phyloP scores from a whole-genome alignment of 2,113 vertebrate genomes.

The Prionailurus bengalensis region DNA sequence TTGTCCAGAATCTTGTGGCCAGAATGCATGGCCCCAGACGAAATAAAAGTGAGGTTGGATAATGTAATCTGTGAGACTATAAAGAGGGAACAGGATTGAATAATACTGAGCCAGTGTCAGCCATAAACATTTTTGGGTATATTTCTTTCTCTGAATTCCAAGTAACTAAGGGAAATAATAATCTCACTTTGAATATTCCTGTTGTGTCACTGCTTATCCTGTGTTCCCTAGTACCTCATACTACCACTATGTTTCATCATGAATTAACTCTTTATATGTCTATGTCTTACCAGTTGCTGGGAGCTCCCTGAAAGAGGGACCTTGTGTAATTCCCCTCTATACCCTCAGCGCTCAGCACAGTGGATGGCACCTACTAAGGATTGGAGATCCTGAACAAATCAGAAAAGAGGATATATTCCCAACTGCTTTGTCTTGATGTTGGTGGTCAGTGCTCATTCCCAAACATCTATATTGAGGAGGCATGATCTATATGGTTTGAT shows the following conservation, averaged over 20 bases:
- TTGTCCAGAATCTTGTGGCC: neutral
- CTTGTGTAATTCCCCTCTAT: neutral
- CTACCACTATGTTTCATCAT: neutral
- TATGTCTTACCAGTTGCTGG: neutral
- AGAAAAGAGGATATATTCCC: neutral
- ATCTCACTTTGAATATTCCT: neutral
- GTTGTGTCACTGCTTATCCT: neutral
- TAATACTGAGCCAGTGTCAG: neutral
- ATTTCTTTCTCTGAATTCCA: constrained; percentile 3
- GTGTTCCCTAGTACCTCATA: neutral
- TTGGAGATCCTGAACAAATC: neutral
- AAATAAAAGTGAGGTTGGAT: neutral
- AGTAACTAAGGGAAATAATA: neutral
- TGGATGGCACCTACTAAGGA: neutral
- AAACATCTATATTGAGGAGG: neutral
- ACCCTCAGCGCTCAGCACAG: neutral
- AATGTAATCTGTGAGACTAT: neutral
- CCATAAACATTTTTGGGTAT: constrained; percentile 3
- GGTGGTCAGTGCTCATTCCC: neutral
- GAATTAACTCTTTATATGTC: neutral
- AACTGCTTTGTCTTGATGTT: neutral
- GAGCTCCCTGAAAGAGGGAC: neutral
- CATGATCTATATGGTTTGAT: neutral
- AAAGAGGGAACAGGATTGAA: neutral
- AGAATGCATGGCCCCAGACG: neutral